A percentile compares a stretch with the other conserved stretches of the same genome.
phyloP scores from a whole-genome alignment of 2,797 vertebrate genomes.

The Scolopax rusticola region DNA sequence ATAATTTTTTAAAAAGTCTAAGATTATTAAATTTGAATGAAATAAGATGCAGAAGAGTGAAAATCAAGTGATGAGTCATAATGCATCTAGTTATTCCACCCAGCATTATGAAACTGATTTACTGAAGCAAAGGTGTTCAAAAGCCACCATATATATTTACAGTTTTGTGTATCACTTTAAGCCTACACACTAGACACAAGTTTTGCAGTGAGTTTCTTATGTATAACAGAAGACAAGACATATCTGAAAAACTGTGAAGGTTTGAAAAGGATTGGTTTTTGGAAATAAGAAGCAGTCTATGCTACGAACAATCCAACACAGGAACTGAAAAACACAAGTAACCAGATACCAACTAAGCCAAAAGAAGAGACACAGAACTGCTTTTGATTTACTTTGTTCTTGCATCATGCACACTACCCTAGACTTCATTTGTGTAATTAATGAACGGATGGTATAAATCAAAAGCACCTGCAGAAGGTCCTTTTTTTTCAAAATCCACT shows the following conservation, averaged over 20 bases:
- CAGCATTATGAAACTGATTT: not conserved
- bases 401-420: not conserved
- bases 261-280: not conserved
- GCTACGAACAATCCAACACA: not conserved
- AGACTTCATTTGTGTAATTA: not conserved
- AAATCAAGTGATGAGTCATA: not conserved
- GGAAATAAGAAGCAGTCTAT: not conserved
- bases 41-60: not conserved
- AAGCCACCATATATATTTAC: not conserved
- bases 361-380: not conserved
- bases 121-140: not conserved
- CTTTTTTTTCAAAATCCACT: not conserved
- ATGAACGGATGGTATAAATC: not conserved
- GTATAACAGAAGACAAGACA: not conserved
- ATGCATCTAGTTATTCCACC: not conserved
- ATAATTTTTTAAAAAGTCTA: not conserved
- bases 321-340: not conserved
- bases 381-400: not conserved
- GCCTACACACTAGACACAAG: not conserved
- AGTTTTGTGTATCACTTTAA: not conserved
- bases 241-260: not conserved
- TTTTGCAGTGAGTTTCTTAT: not conserved
- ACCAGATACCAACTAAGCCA: not conserved
- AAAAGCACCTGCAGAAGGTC: not conserved
- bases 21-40: not conserved